These are phyloP conservation scores for Thunnus maccoyii DNA, from an alignment of 2,113 vertebrate species.

Conservation along the genomic window DNA sequence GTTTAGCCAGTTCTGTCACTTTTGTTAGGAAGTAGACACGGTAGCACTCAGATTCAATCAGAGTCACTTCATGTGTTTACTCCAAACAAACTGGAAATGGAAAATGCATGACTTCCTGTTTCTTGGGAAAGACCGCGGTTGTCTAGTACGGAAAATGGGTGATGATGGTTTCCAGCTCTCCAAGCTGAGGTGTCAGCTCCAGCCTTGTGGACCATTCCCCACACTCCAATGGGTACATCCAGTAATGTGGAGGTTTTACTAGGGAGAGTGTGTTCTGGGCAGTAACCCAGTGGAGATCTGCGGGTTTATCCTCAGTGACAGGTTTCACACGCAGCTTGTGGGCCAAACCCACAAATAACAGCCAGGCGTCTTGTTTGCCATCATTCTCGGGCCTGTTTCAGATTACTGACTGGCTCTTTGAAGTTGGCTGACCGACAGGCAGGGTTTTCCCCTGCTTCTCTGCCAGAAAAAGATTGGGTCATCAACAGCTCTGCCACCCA, in stretches of 20 bases:
- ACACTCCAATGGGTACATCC: conserved; percentile 16
- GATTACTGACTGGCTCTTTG: conserved; percentile 77
- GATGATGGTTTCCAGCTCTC: neutral
- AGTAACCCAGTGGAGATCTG: conserved; percentile 67
- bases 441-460: conserved; percentile 72
- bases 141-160: neutral
- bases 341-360: conserved; percentile 81
- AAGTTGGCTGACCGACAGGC: conserved; percentile 69
- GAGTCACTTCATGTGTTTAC: no score
- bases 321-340: conserved; percentile 76
- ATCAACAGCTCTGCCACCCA: conserved; percentile 65
- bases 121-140: neutral
- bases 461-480: conserved; percentile 74
- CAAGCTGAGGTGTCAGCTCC: neutral
- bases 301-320: conserved; percentile 75
- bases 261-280: conserved; percentile 53
- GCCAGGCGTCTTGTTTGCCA: conserved; percentile 71
- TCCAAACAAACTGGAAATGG: no score
- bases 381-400: conserved; percentile 71
- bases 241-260: conserved; percentile 34
- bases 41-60: no score
- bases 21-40: no score
- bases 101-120: neutral
- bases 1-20: no score
- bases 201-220: conserved; percentile 3